Evolutionary conservation across 1,140 invertebrate genomes (phyloP).

Genomic region (Orussus abietinus): DNA sequence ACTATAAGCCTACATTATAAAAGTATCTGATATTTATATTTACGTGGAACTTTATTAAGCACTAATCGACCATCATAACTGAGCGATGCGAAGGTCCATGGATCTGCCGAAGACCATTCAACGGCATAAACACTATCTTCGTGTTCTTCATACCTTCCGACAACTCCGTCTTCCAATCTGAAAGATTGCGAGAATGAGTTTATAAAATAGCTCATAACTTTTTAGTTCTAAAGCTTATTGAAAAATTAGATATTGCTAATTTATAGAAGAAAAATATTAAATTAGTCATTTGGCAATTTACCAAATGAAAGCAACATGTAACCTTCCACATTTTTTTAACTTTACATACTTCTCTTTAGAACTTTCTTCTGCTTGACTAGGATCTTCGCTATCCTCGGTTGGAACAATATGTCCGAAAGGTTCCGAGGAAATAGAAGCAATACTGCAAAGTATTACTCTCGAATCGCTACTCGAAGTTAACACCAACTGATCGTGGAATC

Average conservation of each 20-base stretch:
- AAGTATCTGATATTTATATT: slow-evolving; percentile 87
- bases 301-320: not conserved
- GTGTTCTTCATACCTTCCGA: slow-evolving; percentile 91
- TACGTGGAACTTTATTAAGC: slow-evolving; percentile 86
- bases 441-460: slow-evolving; percentile 80
- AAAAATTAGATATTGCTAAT: slow-evolving; percentile 2
- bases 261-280: too few relatives aligned
- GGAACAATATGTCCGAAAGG: slow-evolving; percentile 59
- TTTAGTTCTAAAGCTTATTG: not conserved
- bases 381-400: slow-evolving; percentile 48
- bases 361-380: slow-evolving; percentile 30
- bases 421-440: slow-evolving; percentile 85
- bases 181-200: slow-evolving; percentile 20
- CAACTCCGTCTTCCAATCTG: slow-evolving; percentile 73
- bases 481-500: slow-evolving; percentile 95
- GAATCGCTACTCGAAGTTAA: slow-evolving; percentile 93
- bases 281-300: too few relatives aligned
- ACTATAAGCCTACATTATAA: slow-evolving; percentile 51
- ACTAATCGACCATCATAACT: slow-evolving; percentile 94
- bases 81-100: slow-evolving; percentile 96
- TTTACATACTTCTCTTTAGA: slow-evolving; percentile 42
- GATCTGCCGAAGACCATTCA: slow-evolving; percentile 95
- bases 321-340: slow-evolving; percentile 1
- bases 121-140: slow-evolving; percentile 97
- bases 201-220: not conserved